Evolutionary conservation across 2,888 invertebrate genomes (phyloP).

Genomic region (Acholoe squamosa): DNA sequence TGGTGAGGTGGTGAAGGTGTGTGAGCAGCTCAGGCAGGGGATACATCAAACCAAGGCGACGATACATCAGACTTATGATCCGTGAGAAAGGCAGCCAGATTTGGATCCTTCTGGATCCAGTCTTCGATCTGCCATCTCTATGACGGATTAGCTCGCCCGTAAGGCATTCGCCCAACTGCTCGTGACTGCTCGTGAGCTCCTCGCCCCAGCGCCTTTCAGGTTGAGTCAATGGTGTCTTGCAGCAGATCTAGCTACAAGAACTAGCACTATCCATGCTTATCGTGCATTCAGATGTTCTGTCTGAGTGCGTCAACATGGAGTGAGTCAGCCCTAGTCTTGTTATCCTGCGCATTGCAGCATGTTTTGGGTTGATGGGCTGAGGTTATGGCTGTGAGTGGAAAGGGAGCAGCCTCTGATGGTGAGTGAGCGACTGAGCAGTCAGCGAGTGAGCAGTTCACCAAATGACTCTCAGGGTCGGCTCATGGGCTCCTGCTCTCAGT

Average conservation of each 20-base stretch:
- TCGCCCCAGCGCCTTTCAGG: conserved; percentile 6
- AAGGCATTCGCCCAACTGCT: neutral
- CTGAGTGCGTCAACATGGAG: neutral
- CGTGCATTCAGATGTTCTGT: neutral
- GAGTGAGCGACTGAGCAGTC: too few relatives aligned
- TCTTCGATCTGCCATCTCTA: conserved; percentile 39
- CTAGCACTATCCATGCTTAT: conserved; percentile 27
- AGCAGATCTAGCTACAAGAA: neutral
- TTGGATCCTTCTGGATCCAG: conserved; percentile 54
- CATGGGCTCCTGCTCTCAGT: neutral
- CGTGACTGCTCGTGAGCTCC: neutral
- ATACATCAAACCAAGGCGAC: conserved; percentile 23
- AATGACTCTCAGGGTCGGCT: neutral
- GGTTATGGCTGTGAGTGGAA: neutral
- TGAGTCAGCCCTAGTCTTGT: neutral
- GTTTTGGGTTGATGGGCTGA: neutral
- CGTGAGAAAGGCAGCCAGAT: conserved; percentile 58
- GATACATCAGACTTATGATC: conserved; percentile 58
- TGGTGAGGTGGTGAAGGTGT: neutral
- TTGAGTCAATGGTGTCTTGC: neutral
- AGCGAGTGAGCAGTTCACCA: neutral
- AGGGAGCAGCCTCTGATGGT: neutral
- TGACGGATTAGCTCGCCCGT: conserved; percentile 44
- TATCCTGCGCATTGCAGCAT: too few relatives aligned
- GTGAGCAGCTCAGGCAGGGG: conserved; percentile 15